Evolutionary conservation across 2,797 vertebrate species (phyloP).

Genomic region (Clarias platycephalus): DNA sequence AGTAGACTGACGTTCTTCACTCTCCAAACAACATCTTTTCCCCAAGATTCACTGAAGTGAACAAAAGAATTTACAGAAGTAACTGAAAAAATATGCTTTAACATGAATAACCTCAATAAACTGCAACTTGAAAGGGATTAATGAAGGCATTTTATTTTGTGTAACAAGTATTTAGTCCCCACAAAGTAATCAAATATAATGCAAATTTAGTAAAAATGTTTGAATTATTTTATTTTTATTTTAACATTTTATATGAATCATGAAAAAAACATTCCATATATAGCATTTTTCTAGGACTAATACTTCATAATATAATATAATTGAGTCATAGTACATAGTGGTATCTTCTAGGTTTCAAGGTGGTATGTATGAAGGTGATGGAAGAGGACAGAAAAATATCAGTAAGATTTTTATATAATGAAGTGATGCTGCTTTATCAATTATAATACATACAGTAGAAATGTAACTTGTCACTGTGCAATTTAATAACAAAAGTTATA

Average conservation of each 20-base stretch:
- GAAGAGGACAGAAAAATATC: neutral
- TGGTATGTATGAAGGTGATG: neutral
- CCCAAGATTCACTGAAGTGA: neutral
- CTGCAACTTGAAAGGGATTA: neutral
- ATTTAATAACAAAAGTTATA: neutral
- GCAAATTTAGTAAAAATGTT: neutral
- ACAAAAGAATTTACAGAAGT: neutral
- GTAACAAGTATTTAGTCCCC: neutral
- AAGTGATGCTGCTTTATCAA: slow-evolving; percentile 1
- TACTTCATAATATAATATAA: too few relatives aligned
- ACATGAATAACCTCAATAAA: neutral
- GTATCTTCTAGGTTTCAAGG: neutral
- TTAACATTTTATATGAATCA: neutral
- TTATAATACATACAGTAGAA: neutral
- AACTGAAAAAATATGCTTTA: neutral
- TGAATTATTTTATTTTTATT: neutral
- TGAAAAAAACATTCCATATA: neutral
- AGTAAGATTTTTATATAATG: neutral
- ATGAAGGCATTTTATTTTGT: neutral
- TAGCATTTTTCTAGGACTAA: neutral
- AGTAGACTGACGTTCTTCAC: neutral
- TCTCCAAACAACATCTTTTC: neutral
- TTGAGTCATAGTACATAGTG: neutral
- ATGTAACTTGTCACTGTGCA: neutral
- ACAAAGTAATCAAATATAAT: neutral